phyloP scores from a whole-genome alignment of 2,113 vertebrate genomes.

The Garra rufa region DNA sequence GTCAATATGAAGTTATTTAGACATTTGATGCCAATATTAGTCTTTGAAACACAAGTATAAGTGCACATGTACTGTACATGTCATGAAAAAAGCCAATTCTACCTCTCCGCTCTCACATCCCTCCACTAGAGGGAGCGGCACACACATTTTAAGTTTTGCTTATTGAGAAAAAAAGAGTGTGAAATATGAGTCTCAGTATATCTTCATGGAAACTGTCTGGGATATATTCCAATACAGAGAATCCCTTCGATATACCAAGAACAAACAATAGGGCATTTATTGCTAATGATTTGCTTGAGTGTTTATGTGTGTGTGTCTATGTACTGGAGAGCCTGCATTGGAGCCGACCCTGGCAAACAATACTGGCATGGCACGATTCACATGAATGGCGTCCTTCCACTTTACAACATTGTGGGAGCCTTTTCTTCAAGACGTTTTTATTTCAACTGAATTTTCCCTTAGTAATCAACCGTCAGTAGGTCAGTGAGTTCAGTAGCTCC shows the following conservation, averaged over 20 bases:
- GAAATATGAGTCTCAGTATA: not conserved
- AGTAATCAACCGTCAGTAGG: slow-evolving; percentile 35
- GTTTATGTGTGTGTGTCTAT: not conserved
- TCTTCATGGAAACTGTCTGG: not conserved
- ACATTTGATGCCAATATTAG: not conserved
- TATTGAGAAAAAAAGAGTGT: not conserved
- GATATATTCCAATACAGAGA: slow-evolving; percentile 1
- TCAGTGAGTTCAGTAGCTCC: slow-evolving; percentile 30
- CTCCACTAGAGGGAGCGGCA: slow-evolving; percentile 47
- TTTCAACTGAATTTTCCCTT: slow-evolving; percentile 34
- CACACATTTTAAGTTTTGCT: not conserved
- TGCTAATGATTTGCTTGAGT: not conserved
- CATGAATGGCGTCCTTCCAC: slow-evolving; percentile 38
- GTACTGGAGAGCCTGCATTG: not conserved
- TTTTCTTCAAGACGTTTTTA: slow-evolving; percentile 31
- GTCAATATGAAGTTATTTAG: slow-evolving; percentile 4
- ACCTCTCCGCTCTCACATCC: not conserved
- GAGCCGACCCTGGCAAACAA: slow-evolving; percentile 22
- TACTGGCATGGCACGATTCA: slow-evolving; percentile 40
- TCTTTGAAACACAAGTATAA: not conserved
- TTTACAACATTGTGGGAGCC: slow-evolving; percentile 42
- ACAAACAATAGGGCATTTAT: slow-evolving; percentile 5
- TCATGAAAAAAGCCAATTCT: not conserved
- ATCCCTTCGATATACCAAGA: not conserved
- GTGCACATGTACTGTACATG: not conserved